Percentiles rank a stretch among this genome's conserved stretches.
Conservation (phyloP, 2,113 vertebrate species). For the Percina caprodes region DNA sequence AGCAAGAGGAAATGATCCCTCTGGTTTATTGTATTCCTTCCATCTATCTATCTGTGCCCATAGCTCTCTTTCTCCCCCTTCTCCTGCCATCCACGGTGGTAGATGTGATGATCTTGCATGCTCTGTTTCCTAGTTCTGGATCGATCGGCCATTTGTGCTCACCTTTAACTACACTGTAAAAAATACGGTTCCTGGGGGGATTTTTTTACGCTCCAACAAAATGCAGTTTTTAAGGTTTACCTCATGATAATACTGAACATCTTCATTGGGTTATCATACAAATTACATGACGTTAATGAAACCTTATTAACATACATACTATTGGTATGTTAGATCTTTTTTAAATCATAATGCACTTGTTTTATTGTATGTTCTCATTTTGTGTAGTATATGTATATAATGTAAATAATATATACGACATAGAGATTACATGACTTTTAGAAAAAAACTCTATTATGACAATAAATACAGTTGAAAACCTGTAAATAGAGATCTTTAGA, state of each 20-base stretch:
- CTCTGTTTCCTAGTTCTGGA: slow-evolving; percentile 34
- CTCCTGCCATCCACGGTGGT: slow-evolving; percentile 7
- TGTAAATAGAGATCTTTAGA: not conserved
- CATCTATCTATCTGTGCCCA: slow-evolving; percentile 51
- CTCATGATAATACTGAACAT: not conserved
- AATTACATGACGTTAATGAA: not conserved
- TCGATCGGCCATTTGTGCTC: slow-evolving; percentile 33
- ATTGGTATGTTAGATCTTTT: too few species aligned
- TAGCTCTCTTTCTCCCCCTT: slow-evolving; percentile 1
- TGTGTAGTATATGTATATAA: not conserved
- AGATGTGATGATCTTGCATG: slow-evolving; percentile 29
- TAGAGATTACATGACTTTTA: not conserved
- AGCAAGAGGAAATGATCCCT: slow-evolving; percentile 46
- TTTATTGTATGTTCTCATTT: not conserved
- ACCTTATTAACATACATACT: not conserved
- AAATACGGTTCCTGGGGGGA: not conserved
- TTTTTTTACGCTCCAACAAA: not conserved
- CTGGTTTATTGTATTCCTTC: slow-evolving; percentile 50
- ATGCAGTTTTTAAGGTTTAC: not conserved
- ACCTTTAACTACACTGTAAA: slow-evolving; percentile 37
- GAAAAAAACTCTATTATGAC: not conserved
- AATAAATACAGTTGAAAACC: not conserved
- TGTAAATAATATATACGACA: not conserved
- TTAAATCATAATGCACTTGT: not conserved
- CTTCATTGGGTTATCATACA: not conserved